Evolutionary conservation across 2,113 vertebrate species (phyloP), one percentile per base, ranked within the genome.

Genomic region (Etheostoma spectabile): DNA sequence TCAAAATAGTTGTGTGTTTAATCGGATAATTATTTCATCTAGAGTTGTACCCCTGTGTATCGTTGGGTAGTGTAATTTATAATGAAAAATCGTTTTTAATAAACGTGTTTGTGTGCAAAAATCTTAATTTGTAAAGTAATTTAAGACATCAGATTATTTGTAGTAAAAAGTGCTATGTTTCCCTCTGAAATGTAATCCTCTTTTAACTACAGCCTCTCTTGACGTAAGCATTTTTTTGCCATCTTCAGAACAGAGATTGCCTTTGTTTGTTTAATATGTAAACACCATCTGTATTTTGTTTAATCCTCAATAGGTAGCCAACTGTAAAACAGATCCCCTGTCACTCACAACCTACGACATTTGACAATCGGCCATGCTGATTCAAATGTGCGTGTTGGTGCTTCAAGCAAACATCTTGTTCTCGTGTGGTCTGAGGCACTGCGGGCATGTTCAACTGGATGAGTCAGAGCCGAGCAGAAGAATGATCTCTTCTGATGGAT

Each of bases 271-370:
- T 84, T 75, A 77, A 80, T 83, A 83, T 89, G 85, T 86, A 91
- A 94, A 91, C 88, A 86, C 85, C 86, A 88, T 89, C 92, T 92
- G 86, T 62, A 90, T 88, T 83, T 82, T 69, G 53, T 91, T 90
- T 91, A 93, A 94, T 93, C 91, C 86, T 83, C 82, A 82, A 92
- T 91, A 93, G 92, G 91, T 93, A 91, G 87, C 80, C 74, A 77
- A 65, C 86, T 70, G 75, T 51, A 86, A 83, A 90, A 90, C 84
- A 46, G 86, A 91, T 90, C 91, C 84, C 88, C 90, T 74, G 63
- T 86, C 87, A 79, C 76, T 90, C 82, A 74, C 83, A 73, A 53
- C 86, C 87, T 46, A 53, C 87, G 89, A 91, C 84, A 78, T 89
- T 91, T 93, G 92, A 92, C 89, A 66, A 82, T 61, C 46, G 42